These are phyloP conservation scores for Cephus sareptanus DNA, from an alignment of 2,888 invertebrate genomes.

Conservation along the genomic window DNA sequence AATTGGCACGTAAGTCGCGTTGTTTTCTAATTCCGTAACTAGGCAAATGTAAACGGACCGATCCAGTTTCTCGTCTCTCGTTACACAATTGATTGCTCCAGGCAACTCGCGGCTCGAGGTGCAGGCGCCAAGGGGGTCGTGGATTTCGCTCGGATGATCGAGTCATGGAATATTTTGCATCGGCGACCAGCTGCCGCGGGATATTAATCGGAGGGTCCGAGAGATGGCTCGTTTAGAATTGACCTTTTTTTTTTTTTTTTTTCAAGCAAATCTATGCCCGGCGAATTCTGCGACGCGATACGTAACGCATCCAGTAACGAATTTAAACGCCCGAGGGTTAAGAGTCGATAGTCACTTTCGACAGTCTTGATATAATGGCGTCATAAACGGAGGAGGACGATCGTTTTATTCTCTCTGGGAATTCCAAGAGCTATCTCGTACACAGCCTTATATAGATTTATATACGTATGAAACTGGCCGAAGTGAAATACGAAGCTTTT, in stretches of 20 bases:
- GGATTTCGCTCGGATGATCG: background rate
- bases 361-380: background rate
- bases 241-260: no score
- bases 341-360: background rate
- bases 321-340: background rate
- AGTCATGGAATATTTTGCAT: background rate
- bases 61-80: slow-evolving; percentile 13
- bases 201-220: background rate
- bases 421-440: background rate
- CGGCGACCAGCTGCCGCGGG: background rate
- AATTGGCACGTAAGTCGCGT: background rate
- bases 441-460: background rate
- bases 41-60: slow-evolving; percentile 12
- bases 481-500: background rate
- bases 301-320: background rate
- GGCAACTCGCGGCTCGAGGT: background rate
- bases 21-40: slow-evolving; percentile 16
- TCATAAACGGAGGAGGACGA: background rate
- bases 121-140: background rate
- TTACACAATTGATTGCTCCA: slow-evolving; percentile 12
- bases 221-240: no score
- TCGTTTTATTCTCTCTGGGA: background rate
- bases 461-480: background rate
- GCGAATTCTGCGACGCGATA: background rate
- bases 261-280: no score